phyloP scores from a whole-genome alignment of 2,113 vertebrate species.

The Acrocephalus arundinaceus region DNA sequence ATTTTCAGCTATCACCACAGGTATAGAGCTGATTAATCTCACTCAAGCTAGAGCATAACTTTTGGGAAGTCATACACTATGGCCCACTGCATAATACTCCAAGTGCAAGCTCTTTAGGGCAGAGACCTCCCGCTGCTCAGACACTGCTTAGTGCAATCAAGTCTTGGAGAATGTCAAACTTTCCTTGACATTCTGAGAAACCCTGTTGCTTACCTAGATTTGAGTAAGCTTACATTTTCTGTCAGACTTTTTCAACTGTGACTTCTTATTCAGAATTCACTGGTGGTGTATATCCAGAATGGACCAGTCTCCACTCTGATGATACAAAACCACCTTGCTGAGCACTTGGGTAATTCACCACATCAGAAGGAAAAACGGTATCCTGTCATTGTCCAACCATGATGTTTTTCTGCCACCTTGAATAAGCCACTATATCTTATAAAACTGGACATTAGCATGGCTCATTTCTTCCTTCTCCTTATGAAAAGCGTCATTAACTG shows the following conservation, averaged over 20 bases:
- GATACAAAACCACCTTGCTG: not conserved
- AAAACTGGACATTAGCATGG: not conserved
- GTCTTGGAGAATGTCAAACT: not conserved
- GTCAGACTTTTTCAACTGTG: not conserved
- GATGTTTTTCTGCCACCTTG: not conserved
- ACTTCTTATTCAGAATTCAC: not conserved
- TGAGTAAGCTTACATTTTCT: not conserved
- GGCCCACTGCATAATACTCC: not conserved
- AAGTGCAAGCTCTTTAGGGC: not conserved
- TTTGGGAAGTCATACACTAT: not conserved
- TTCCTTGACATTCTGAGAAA: not conserved
- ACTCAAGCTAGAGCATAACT: not conserved
- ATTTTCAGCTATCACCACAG: not conserved
- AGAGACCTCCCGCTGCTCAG: not conserved
- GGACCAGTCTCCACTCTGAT: not conserved
- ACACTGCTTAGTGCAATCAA: not conserved
- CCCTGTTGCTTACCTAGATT: not conserved
- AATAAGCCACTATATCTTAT: not conserved
- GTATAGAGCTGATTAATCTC: not conserved
- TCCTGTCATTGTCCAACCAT: not conserved
- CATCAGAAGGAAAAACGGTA: not conserved
- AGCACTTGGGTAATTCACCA: not conserved
- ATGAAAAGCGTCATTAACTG: not conserved
- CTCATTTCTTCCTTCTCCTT: not conserved
- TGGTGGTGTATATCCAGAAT: rapidly evolving